phyloP scores from a whole-genome alignment of 1,140 invertebrate species.

The Drosophila ogumai region DNA sequence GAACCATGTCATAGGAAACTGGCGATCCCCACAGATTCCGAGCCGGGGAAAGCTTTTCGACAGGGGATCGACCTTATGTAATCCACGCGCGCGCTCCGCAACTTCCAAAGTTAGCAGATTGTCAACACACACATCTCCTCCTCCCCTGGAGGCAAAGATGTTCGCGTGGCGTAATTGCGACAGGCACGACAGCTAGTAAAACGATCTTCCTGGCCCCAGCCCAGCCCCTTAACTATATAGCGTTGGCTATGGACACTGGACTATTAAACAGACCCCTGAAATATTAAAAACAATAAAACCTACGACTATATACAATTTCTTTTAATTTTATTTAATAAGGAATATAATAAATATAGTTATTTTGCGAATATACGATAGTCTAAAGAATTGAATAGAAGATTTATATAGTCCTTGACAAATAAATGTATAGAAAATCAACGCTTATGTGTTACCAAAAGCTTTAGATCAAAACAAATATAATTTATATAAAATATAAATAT shows the following conservation, averaged over 20 bases:
- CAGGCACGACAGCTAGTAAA: conserved; percentile 50
- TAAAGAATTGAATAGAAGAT: too few species aligned
- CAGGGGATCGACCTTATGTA: conserved; percentile 36
- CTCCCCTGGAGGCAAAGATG: conserved; percentile 23
- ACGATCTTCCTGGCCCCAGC: conserved; percentile 21
- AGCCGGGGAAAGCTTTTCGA: conserved; percentile 31
- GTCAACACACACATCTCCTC: conserved; percentile 47
- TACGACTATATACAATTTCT: neutral
- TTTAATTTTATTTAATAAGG: neutral
- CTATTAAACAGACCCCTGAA: neutral
- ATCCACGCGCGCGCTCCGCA: conserved; percentile 17
- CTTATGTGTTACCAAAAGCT: too few species aligned
- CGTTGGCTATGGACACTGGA: neutral
- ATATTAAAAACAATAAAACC: neutral
- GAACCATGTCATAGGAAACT: conserved; percentile 63
- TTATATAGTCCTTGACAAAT: too few species aligned
- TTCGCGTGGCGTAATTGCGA: conserved; percentile 53
- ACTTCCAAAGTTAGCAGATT: conserved; percentile 47
- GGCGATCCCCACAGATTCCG: conserved; percentile 7
- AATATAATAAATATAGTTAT: neutral
- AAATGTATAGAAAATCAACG: too few species aligned
- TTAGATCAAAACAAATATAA: too few species aligned
- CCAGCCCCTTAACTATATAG: conserved; percentile 3
- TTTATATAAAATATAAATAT: too few species aligned
- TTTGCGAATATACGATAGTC: neutral